These are phyloP conservation scores for Pseudois nayaur DNA, from an alignment of 2,113 vertebrate species.

Conservation along the genomic window DNA sequence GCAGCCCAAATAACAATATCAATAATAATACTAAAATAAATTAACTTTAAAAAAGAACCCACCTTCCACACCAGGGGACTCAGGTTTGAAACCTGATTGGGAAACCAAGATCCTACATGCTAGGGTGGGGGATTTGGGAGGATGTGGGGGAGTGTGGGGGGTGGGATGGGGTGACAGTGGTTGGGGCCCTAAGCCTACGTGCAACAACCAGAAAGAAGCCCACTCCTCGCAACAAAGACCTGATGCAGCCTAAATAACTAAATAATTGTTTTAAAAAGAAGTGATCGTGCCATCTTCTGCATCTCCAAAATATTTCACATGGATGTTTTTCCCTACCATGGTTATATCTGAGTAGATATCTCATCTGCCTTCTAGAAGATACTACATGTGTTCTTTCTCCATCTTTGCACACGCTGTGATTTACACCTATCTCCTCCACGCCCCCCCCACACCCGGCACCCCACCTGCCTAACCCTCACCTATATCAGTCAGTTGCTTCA, in stretches of 20 bases:
- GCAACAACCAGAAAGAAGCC: background rate
- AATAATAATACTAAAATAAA: background rate
- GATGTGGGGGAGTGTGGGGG: background rate
- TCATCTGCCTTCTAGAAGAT: background rate
- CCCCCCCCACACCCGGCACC: fast-evolving
- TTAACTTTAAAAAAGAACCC: background rate
- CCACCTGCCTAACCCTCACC: background rate
- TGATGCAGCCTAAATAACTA: background rate
- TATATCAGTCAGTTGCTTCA: background rate
- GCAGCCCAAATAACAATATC: background rate
- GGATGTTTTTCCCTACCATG: background rate
- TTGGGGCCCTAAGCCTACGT: background rate
- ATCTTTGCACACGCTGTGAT: background rate
- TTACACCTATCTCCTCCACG: background rate
- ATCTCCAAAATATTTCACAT: background rate
- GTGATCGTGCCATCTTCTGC: background rate
- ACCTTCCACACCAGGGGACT: background rate
- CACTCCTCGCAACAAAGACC: background rate
- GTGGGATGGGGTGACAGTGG: background rate
- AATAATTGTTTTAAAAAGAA: background rate
- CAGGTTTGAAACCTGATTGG: background rate
- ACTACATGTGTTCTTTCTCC: background rate
- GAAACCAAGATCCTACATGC: background rate
- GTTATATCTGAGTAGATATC: background rate
- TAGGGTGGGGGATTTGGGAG: fast-evolving